Base-by-base conservation (phyloP, 2,888 invertebrate species). In the Rotaria sp. region DNA sequence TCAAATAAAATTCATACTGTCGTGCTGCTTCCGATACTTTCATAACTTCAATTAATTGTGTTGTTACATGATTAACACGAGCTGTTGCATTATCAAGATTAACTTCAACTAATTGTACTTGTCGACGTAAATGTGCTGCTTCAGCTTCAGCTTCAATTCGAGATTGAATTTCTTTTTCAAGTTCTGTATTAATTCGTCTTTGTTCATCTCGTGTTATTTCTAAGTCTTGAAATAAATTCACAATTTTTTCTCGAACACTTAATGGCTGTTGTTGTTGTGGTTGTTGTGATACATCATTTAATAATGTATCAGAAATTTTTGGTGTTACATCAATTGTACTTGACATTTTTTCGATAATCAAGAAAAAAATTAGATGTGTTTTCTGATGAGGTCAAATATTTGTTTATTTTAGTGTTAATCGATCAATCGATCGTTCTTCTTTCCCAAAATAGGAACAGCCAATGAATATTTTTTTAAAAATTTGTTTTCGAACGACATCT, bases 181-280 rank as follows among this genome's bases (percentile, higher is more conserved):
- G 45, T 45, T 80, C 45, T 3, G 41, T 45, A 45, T 45, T 41
- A 45, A 41, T 10, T 45, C 45, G 26, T 26, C 45, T 26, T 80
- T 45, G 45, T 24, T 80, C 80, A 80, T 45, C 45, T 26, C n/a
- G 10, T n/a, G 45, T 80, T n/a, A 18, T n/a, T 80, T 80, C 80
- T 45, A 80, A 80, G n/a, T 80, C 45, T 80, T 80, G 45, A 45
- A 80, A 80, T 80, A 80, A 45, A 45, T 80, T 80, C 0, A 80
- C 45, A 80, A 80, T 45, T 80, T 80, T 80, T 80, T 80, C 80
- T 45, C 80, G 80, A 80, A 80, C 80, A 45, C 45, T 80, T 45
- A 80, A 80, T 26, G 80, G 80, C 2, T 41, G 45, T n/a, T 75
- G 75, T 75, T 75, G 41, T 75, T 30, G 30, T 55, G 4, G n/a